Evolutionary conservation across 2,113 vertebrate genomes (phyloP).

Genomic region (Dryoscopus gambensis): DNA sequence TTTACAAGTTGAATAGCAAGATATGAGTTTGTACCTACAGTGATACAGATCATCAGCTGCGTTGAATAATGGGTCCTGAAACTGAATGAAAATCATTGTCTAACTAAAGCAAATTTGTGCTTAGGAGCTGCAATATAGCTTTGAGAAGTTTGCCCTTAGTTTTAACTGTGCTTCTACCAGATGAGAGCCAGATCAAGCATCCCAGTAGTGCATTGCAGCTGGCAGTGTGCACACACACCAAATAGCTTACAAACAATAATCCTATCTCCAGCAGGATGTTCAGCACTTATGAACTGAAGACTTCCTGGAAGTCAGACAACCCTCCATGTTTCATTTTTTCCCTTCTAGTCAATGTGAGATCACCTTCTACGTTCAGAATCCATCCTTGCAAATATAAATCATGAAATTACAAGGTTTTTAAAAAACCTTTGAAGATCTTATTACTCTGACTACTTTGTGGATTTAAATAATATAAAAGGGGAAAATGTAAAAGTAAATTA

Average conservation of each 20-base stretch:
- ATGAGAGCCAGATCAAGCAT: neutral
- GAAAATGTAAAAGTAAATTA: neutral
- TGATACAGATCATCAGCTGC: neutral
- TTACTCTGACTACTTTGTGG: neutral
- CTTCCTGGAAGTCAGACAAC: neutral
- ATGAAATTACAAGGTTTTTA: neutral
- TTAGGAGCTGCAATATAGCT: neutral
- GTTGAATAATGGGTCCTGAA: neutral
- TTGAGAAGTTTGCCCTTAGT: neutral
- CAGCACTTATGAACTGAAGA: neutral
- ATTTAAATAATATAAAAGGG: neutral
- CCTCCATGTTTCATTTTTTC: neutral
- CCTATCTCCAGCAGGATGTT: neutral
- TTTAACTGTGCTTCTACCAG: neutral
- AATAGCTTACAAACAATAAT: neutral
- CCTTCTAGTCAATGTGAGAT: neutral
- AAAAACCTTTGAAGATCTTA: neutral
- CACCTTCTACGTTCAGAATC: neutral
- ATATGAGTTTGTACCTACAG: neutral
- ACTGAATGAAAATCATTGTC: neutral
- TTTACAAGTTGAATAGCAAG: neutral
- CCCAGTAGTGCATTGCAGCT: neutral
- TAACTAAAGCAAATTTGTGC: neutral
- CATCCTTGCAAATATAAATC: neutral
- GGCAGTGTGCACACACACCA: neutral